Percentiles rank a stretch among this genome's conserved stretches.
These are phyloP conservation scores for cat (Felis catus) DNA, from an alignment of 2,113 vertebrate species.

Conservation along the genomic window DNA sequence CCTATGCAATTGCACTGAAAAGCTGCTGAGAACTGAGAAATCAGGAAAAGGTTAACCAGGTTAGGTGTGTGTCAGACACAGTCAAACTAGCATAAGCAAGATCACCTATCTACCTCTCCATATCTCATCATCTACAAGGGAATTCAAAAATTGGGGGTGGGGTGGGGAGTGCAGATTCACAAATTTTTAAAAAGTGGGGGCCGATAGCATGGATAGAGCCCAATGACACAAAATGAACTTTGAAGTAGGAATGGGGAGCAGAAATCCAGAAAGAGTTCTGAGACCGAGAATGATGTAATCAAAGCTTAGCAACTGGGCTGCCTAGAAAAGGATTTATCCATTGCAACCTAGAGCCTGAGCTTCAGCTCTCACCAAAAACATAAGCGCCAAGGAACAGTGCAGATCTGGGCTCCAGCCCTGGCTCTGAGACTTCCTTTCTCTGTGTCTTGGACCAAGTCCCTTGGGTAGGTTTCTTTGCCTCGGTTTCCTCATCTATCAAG, in stretches of 20 bases:
- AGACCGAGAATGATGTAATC: conserved; percentile 38
- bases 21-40: background rate
- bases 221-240: conserved; percentile 21
- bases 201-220: background rate
- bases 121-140: background rate
- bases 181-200: background rate
- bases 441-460: background rate
- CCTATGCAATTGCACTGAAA: background rate
- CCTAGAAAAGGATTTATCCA: conserved; percentile 38
- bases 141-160: background rate
- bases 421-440: background rate
- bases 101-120: background rate
- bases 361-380: background rate
- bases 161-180: background rate
- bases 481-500: background rate
- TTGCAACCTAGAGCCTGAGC: background rate
- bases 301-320: conserved; percentile 21
- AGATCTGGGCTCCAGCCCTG: background rate
- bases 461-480: background rate
- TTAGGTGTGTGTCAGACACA: background rate
- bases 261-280: conserved; percentile 22
- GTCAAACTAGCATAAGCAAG: background rate
- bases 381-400: background rate
- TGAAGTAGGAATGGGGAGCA: background rate
- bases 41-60: conserved; percentile 25